Conservation (phyloP, 2,888 invertebrate species). For the Yponomeuta cagnagella region DNA sequence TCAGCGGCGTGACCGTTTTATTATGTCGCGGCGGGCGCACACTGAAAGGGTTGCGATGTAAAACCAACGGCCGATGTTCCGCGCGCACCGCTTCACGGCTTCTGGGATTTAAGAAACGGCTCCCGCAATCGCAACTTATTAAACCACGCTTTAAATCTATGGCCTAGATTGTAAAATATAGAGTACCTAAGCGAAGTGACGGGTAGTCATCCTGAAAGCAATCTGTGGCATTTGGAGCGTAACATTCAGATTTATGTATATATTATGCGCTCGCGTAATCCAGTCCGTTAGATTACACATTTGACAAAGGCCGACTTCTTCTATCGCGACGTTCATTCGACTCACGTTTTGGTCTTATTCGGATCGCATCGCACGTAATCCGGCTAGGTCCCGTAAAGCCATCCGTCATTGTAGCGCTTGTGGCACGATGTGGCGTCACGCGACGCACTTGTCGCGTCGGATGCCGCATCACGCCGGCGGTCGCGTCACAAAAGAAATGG, state of each 20-base stretch:
- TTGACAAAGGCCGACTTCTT: background rate
- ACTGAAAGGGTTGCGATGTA: constrained; percentile 34
- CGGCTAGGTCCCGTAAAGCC: constrained; percentile 23
- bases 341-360: background rate
- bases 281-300: background rate
- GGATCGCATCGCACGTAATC: constrained; percentile 13
- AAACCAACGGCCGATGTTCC: constrained; percentile 26
- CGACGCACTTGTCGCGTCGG: constrained; percentile 26
- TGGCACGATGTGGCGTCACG: constrained; percentile 27
- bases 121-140: background rate
- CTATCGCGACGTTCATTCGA: background rate
- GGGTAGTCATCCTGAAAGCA: background rate
- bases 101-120: background rate
- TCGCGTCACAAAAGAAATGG: constrained; percentile 17
- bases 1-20: constrained; percentile 30
- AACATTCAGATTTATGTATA: background rate
- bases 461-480: constrained; percentile 21
- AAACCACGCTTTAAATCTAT: background rate
- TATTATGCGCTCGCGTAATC: background rate
- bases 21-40: constrained; percentile 25
- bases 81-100: background rate
- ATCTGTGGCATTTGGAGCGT: background rate
- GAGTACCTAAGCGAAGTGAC: background rate
- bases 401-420: constrained; percentile 32
- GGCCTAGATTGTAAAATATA: background rate